Evolutionary conservation across 23 tunicate species (phyloP), one percentile per base, ranked within the genome.

Genomic region (Ascidia mentula): DNA sequence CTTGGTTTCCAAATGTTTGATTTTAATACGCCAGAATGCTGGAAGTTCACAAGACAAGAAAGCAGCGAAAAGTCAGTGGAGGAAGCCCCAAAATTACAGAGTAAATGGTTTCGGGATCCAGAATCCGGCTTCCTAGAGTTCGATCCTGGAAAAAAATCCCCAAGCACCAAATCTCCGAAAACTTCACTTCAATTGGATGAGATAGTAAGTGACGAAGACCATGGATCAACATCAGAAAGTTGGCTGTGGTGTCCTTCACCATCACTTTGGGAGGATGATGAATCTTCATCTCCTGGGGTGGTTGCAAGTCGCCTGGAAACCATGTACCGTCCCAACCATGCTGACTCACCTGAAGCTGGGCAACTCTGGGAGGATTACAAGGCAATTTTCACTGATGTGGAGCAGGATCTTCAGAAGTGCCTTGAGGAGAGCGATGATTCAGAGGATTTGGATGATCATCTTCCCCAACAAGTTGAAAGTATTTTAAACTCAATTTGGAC

Each of bases 241-340:
- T 92, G 97, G 97, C 40, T 82, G 75, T 86, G 85, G 88, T 92
- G 97, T 69, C 97, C 97, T 5, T 87, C 97, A 0, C 97, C 97
- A 1, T 79, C 91, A 20, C 82, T 92, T 0, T 92, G 97, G 97
- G 88, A 87, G 71, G 88, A 89, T 38, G 82, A 89, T n/a, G 32
- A 59, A 9, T 82, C 46, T 28, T 12, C 24, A 38, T 69, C 87
- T 9, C 82, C 82, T 4, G 59, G 70, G 20, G 75, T 46, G 0
- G 45, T 78, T 6, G 91, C 75, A 33, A 92, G 97, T 69, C 87
- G 97, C 1, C 75, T 92, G 77, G 92, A 92, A 73, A 82, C 89
- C 35, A 79, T 92, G 40, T 92, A 92, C 82, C 79, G 83, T 37
- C 85, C 85, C 9, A 37, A 34, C 30, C 75, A 81, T 9, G 65